Percentiles rank a stretch among this genome's conserved stretches.
phyloP scores from a whole-genome alignment of 2,797 vertebrate species.

The Schizothorax lantsangensis region DNA sequence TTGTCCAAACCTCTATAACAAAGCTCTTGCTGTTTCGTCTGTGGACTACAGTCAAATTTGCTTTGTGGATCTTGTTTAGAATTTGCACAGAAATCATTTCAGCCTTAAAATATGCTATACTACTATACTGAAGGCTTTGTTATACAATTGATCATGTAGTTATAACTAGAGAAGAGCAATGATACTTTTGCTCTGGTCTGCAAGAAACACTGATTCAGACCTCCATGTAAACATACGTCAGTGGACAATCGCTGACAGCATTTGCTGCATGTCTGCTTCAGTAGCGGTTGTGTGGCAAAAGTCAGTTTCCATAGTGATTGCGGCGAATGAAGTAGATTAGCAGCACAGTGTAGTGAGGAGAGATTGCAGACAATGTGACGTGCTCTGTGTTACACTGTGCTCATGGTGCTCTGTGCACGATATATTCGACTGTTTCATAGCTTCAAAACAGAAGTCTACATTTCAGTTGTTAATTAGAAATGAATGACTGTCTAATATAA shows the following conservation, averaged over 20 bases:
- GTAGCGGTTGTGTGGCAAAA: slow-evolving; percentile 71
- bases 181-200: neutral
- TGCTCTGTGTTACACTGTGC: slow-evolving; percentile 57
- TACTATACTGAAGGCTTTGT: neutral
- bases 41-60: slow-evolving; percentile 1
- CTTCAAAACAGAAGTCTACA: neutral
- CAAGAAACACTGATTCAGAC: slow-evolving; percentile 2
- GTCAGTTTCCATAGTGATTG: slow-evolving; percentile 85
- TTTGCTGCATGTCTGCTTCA: slow-evolving; percentile 65
- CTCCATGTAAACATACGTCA: neutral
- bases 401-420: neutral
- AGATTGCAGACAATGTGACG: slow-evolving; percentile 74
- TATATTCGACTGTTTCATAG: neutral
- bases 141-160: no score
- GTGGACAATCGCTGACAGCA: slow-evolving; percentile 55
- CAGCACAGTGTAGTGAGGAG: slow-evolving; percentile 72
- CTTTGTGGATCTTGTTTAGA: neutral
- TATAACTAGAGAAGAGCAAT: neutral
- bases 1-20: slow-evolving; percentile 42
- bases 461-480: neutral
- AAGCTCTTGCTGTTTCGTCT: neutral
- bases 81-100: neutral
- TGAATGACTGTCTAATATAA: neutral
- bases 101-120: neutral
- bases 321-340: slow-evolving; percentile 79